Conservation (phyloP, 2,888 invertebrate species). For the Creontiades dilutus region DNA sequence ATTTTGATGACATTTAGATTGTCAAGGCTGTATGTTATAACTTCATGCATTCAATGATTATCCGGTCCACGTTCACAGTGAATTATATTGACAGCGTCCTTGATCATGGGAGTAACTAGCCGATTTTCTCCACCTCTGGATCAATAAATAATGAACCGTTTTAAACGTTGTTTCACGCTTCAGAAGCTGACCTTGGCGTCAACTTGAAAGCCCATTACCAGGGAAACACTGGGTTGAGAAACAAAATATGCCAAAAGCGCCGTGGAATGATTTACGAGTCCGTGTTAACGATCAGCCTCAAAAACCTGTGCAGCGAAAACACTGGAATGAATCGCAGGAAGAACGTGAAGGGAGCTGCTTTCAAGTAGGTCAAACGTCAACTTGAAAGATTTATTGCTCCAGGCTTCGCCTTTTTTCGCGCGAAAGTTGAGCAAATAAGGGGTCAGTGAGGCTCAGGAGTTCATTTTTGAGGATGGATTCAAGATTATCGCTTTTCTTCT, state of each 20-base stretch:
- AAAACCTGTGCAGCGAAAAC: constrained; percentile 46
- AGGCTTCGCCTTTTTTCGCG: not conserved
- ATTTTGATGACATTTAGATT: too few species aligned
- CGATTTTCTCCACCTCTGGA: not conserved
- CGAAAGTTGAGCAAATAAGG: constrained; percentile 23
- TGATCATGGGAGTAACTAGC: not conserved
- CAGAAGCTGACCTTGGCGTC: constrained; percentile 15
- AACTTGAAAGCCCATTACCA: constrained; percentile 22
- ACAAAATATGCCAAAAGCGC: constrained; percentile 39
- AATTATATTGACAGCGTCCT: constrained; percentile 3
- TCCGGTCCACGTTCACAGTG: not conserved
- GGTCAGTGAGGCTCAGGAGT: not conserved
- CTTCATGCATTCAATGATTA: too few species aligned
- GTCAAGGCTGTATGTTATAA: too few species aligned
- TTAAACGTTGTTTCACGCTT: not conserved
- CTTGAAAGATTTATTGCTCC: constrained; percentile 32
- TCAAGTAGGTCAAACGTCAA: constrained; percentile 41
- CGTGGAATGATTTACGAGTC: constrained; percentile 29
- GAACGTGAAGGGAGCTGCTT: constrained; percentile 17
- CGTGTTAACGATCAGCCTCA: constrained; percentile 45
- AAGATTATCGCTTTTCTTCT: too few species aligned
- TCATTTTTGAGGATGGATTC: not conserved
- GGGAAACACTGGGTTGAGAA: constrained; percentile 46
- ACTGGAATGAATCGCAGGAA: constrained; percentile 46
- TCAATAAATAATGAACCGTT: not conserved